A percentile compares a stretch with the other conserved stretches of the same genome.
phyloP scores from a whole-genome alignment of 2,113 vertebrate genomes.

The Apodemus sylvaticus region DNA sequence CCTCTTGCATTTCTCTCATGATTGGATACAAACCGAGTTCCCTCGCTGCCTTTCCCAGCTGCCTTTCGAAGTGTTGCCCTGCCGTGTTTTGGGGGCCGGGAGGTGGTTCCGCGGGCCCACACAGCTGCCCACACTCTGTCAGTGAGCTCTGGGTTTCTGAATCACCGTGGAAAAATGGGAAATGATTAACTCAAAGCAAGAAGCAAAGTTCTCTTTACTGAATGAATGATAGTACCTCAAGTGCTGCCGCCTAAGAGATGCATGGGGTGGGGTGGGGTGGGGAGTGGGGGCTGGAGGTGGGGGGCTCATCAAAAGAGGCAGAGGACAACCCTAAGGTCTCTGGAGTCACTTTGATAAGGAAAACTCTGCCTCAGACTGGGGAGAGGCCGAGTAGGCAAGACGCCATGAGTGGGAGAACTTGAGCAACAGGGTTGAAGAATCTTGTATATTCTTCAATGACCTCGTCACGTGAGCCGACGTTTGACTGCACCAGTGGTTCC shows the following conservation, averaged over 20 bases:
- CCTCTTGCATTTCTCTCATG: neutral
- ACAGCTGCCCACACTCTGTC: neutral
- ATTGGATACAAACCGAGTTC: neutral
- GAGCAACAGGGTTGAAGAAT: neutral
- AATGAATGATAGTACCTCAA: conserved; percentile 55
- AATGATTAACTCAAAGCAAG: conserved; percentile 47
- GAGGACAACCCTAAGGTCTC: neutral
- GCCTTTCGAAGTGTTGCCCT: neutral
- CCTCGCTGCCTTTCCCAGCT: neutral
- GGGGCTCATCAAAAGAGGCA: neutral
- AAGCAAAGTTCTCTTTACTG: conserved; percentile 59
- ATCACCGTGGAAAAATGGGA: conserved; percentile 56
- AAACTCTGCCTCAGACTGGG: neutral
- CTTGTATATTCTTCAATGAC: neutral
- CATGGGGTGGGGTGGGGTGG: too few species aligned
- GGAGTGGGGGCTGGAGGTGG: too few species aligned
- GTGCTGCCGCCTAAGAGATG: neutral
- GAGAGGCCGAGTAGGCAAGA: neutral
- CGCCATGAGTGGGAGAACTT: neutral
- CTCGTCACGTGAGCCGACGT: neutral
- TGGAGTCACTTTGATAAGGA: neutral
- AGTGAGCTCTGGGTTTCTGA: conserved; percentile 48
- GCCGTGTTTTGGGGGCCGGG: neutral
- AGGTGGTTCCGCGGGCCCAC: neutral
- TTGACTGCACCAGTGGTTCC: neutral